These are phyloP conservation scores for Araneus ventricosus DNA, from an alignment of 1,140 invertebrate genomes.

Conservation along the genomic window DNA sequence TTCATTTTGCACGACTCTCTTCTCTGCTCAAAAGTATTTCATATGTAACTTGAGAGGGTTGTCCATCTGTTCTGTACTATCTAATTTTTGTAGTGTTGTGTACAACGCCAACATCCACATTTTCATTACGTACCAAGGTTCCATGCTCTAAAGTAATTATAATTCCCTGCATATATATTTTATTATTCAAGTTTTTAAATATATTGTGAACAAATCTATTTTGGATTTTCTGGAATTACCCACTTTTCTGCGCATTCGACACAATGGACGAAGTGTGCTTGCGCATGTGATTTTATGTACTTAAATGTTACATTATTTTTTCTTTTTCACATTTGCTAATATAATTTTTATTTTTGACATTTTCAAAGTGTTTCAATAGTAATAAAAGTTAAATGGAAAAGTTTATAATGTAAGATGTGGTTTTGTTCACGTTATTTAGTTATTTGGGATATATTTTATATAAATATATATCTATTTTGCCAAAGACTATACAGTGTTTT, in stretches of 20 bases:
- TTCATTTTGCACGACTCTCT: constrained; percentile 60
- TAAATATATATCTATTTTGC: constrained; percentile 76
- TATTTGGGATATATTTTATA: constrained; percentile 76
- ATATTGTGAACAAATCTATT: constrained; percentile 76
- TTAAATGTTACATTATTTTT: constrained; percentile 72
- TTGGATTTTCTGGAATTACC: constrained; percentile 71
- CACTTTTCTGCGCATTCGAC: constrained; percentile 6
- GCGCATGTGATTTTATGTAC: constrained; percentile 75
- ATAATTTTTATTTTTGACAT: constrained; percentile 74
- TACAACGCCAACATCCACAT: constrained; percentile 11
- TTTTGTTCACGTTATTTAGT: constrained; percentile 76
- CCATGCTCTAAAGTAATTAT: constrained; percentile 72
- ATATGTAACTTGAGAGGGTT: constrained; percentile 58
- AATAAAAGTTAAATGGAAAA: constrained; percentile 73
- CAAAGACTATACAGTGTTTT: constrained; percentile 76
- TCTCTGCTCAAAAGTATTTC: constrained; percentile 73
- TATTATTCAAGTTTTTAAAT: constrained; percentile 76
- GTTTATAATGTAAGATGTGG: constrained; percentile 74
- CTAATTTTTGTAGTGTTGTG: constrained; percentile 68
- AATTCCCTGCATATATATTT: constrained; percentile 76
- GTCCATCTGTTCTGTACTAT: constrained; percentile 39
- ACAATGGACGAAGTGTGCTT: neutral
- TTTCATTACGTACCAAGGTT: constrained; percentile 71
- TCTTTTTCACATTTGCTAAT: constrained; percentile 69
- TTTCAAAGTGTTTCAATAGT: constrained; percentile 75